A percentile compares a stretch with the other conserved stretches of the same genome.
Evolutionary conservation across 2,113 vertebrate species (phyloP).

Genomic region (Ptilorrhoa leucosticta): DNA sequence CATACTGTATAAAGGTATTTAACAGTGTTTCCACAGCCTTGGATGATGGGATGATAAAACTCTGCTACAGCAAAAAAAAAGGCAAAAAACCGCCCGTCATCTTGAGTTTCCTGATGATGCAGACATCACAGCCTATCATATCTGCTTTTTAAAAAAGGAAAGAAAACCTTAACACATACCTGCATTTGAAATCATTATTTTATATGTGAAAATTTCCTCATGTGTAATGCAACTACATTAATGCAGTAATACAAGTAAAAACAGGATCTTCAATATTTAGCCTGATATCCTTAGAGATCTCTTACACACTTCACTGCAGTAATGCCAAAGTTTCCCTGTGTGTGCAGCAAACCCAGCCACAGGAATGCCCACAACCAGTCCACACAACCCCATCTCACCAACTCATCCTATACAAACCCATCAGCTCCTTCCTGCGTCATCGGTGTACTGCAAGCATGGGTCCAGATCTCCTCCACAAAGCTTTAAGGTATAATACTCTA

Average conservation of each 20-base stretch:
- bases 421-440: neutral
- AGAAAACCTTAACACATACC: neutral
- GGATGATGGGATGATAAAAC: neutral
- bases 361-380: neutral
- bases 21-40: neutral
- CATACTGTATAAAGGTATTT: neutral
- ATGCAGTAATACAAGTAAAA: neutral
- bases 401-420: neutral
- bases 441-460: fast-evolving
- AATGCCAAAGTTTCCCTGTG: neutral
- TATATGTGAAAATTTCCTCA: neutral
- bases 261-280: neutral
- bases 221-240: neutral
- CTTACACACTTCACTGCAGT: neutral
- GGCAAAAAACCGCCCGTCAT: neutral
- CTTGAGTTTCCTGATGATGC: neutral
- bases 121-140: neutral
- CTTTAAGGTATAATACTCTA: neutral
- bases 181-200: neutral
- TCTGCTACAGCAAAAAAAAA: neutral
- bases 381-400: neutral
- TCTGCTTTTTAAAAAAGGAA: neutral
- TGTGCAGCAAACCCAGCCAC: neutral
- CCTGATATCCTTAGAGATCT: neutral
- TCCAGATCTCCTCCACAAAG: neutral